These are phyloP conservation scores for Lasioglossum figueresi DNA, from an alignment of 2,888 invertebrate species.

Conservation along the genomic window DNA sequence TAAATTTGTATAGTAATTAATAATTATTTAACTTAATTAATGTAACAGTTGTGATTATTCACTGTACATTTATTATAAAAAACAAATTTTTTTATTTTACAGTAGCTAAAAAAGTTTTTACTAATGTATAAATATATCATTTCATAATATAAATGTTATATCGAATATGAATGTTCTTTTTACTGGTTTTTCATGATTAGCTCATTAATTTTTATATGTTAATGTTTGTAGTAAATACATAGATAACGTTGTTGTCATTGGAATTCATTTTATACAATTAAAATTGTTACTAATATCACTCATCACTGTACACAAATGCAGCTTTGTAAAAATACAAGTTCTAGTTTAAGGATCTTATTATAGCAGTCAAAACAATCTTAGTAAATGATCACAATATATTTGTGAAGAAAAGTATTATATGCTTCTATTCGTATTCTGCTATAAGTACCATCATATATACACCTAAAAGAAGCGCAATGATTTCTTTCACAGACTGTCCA, in stretches of 20 bases:
- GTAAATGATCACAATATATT: conserved; percentile 23
- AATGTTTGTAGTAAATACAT: conserved; percentile 33
- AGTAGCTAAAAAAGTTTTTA: not conserved
- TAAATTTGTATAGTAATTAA: conserved; percentile 4
- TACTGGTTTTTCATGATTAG: not conserved
- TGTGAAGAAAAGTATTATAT: conserved; percentile 16
- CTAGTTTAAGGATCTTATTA: conserved; percentile 25
- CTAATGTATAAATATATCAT: conserved; percentile 2
- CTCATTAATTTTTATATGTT: not conserved
- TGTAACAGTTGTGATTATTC: conserved; percentile 5
- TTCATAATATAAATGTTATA: conserved; percentile 9
- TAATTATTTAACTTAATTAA: conserved; percentile 2
- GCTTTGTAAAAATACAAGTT: conserved; percentile 44
- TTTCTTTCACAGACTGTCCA: conserved; percentile 95
- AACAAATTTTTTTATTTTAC: conserved; percentile 23
- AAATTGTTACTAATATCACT: conserved; percentile 23
- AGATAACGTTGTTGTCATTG: conserved; percentile 46
- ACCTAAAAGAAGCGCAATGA: conserved; percentile 93
- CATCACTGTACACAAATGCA: conserved; percentile 21
- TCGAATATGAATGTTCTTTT: conserved; percentile 13
- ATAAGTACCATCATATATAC: conserved; percentile 98
- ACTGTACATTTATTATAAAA: conserved; percentile 17
- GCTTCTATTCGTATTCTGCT: conserved; percentile 89
- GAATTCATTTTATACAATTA: conserved; percentile 34
- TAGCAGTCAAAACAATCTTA: conserved; percentile 36